Percentiles rank a stretch among this genome's conserved stretches.
Evolutionary conservation across 2,797 vertebrate species (phyloP).

Genomic region (Mormyrops attenuatus): DNA sequence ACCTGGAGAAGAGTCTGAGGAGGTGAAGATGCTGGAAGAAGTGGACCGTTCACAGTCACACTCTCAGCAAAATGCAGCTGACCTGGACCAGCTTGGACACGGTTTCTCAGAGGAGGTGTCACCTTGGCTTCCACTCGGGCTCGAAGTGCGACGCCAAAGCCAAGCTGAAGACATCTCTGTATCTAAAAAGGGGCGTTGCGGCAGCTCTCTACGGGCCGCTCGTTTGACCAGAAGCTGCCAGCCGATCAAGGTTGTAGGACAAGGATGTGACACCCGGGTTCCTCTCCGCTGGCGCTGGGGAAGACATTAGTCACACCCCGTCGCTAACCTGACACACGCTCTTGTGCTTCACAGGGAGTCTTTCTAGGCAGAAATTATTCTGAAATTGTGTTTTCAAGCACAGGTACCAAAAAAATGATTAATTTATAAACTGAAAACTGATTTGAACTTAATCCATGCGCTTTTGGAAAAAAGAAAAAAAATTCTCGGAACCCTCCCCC

Average conservation of each 20-base stretch:
- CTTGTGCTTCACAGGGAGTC: not conserved
- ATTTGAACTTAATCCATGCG: not conserved
- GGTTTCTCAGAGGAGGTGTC: not conserved
- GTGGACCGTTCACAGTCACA: not conserved
- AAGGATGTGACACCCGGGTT: not conserved
- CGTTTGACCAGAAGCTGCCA: not conserved
- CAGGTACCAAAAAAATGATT: not conserved
- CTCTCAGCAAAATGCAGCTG: not conserved
- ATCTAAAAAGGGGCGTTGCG: not conserved
- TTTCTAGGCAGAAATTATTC: not conserved
- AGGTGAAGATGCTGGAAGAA: not conserved
- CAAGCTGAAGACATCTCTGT: not conserved
- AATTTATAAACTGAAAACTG: not conserved
- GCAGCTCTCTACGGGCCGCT: not conserved
- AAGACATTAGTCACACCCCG: not conserved
- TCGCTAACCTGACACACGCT: not conserved
- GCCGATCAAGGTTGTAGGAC: not conserved
- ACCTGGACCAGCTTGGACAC: not conserved
- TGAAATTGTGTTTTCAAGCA: not conserved
- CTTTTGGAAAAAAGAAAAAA: not conserved
- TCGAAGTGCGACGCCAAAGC: not conserved
- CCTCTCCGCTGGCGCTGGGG: not conserved
- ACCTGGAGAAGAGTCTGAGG: not conserved
- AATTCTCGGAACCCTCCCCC: not conserved
- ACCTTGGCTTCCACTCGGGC: not conserved